Evolutionary conservation across 92 coral and sea anemone species (phyloP).

Genomic region (Zoanthus sociatus): DNA sequence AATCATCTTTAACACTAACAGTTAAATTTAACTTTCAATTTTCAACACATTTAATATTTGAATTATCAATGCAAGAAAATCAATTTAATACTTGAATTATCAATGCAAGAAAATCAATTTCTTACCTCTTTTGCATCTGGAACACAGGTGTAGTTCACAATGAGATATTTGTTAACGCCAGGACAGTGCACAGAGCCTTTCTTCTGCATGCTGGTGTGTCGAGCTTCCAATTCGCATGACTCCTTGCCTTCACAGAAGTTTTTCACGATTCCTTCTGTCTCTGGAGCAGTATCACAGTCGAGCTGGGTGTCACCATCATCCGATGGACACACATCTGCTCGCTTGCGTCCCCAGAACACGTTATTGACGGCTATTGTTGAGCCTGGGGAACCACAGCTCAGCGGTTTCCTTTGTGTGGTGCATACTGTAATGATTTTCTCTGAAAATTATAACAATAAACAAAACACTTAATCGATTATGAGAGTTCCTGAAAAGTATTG

Average conservation of each 20-base stretch:
- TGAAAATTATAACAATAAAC: slow-evolving; percentile 14
- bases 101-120: neutral
- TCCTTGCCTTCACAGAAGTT: slow-evolving; percentile 96
- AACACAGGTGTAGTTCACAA: slow-evolving; percentile 93
- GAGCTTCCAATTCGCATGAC: slow-evolving; percentile 95
- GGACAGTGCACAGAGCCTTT: slow-evolving; percentile 80
- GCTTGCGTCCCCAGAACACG: slow-evolving; percentile 97
- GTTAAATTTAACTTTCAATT: too few relatives aligned
- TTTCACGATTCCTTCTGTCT: slow-evolving; percentile 96
- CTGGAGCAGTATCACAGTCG: slow-evolving; percentile 93
- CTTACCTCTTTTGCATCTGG: slow-evolving; percentile 95
- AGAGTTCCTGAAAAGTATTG: too few relatives aligned
- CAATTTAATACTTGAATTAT: too few relatives aligned
- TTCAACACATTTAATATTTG: too few relatives aligned
- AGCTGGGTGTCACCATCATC: slow-evolving; percentile 96
- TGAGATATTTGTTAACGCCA: slow-evolving; percentile 96
- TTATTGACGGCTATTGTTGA: slow-evolving; percentile 91
- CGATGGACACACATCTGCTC: slow-evolving; percentile 87
- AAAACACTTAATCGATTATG: too few relatives aligned
- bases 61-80: neutral
- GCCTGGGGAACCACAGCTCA: slow-evolving; percentile 97
- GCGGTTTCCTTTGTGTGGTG: slow-evolving; percentile 92
- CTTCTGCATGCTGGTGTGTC: slow-evolving; percentile 91
- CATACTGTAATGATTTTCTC: slow-evolving; percentile 90
- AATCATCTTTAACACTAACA: too few relatives aligned